Conservation (phyloP, 2,113 vertebrate genomes). For the Aspidoscelis tigris region DNA sequence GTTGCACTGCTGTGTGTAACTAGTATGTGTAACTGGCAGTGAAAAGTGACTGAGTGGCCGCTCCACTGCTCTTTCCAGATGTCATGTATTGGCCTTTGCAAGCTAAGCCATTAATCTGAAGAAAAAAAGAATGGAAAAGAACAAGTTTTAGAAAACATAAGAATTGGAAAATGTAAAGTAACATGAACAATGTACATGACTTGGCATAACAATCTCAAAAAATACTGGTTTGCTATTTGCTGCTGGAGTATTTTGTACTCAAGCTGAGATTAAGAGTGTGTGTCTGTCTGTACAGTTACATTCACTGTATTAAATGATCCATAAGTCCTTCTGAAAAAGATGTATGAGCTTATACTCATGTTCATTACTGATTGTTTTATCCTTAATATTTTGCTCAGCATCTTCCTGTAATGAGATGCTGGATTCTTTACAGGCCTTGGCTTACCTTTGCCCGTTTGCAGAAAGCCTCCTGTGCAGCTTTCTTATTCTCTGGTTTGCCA, state of each 20-base stretch:
- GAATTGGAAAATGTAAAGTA: not conserved
- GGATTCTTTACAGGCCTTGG: not conserved
- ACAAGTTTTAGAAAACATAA: not conserved
- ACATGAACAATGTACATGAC: not conserved
- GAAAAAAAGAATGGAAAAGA: conserved; percentile 24
- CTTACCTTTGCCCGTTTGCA: conserved; percentile 87
- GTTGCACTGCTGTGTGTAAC: not conserved
- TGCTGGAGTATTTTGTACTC: no score
- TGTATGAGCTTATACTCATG: not conserved
- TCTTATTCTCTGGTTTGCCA: conserved; percentile 88
- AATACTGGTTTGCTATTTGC: not conserved
- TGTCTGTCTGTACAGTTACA: not conserved
- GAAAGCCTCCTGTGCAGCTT: conserved; percentile 89
- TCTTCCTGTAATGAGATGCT: not conserved
- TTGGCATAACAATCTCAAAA: not conserved
- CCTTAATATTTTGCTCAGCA: not conserved
- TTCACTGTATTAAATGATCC: not conserved
- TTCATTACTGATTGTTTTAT: not conserved
- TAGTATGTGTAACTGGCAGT: conserved; percentile 92
- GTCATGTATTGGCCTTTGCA: conserved; percentile 89
- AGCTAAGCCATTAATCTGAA: conserved; percentile 91
- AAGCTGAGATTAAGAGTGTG: no score
- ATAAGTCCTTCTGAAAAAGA: not conserved
- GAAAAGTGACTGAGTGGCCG: conserved; percentile 89
- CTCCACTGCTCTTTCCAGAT: conserved; percentile 76